Percentiles rank a stretch among this genome's conserved stretches.
These are phyloP conservation scores for Polymixis flavicincta DNA, from an alignment of 2,888 invertebrate species.

Conservation along the genomic window DNA sequence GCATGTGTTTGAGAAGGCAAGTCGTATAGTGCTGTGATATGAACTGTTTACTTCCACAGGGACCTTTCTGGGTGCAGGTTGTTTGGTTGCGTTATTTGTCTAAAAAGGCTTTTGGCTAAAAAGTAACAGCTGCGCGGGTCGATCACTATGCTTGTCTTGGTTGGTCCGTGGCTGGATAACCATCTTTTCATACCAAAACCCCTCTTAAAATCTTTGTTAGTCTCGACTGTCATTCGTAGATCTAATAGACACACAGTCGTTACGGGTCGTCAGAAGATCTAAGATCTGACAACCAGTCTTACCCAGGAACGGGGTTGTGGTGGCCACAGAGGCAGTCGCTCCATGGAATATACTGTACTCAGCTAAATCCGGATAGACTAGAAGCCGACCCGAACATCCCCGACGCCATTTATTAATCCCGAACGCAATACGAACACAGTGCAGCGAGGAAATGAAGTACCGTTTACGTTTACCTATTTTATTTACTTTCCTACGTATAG, in stretches of 20 bases:
- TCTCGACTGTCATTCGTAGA: too few species aligned
- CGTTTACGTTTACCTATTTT: conserved; percentile 64
- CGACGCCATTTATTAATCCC: conserved; percentile 48
- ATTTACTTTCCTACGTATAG: conserved; percentile 38
- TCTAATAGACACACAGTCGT: too few species aligned
- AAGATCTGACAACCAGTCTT: too few species aligned
- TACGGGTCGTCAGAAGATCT: too few species aligned
- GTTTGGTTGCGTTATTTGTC: neutral
- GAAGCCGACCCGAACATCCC: neutral
- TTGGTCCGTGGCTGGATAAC: too few species aligned
- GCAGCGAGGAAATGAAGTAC: conserved; percentile 74
- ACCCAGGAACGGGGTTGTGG: too few species aligned
- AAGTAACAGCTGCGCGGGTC: too few species aligned
- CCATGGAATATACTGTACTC: neutral
- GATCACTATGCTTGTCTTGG: too few species aligned
- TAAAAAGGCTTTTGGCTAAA: too few species aligned
- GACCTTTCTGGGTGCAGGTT: neutral
- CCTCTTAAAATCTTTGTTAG: too few species aligned
- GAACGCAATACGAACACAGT: conserved; percentile 55
- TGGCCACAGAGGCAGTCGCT: neutral
- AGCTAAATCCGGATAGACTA: neutral
- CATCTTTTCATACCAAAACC: too few species aligned
- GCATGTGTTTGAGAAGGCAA: conserved; percentile 24
- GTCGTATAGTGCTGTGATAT: conserved; percentile 44
- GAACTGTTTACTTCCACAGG: conserved; percentile 23